Evolutionary conservation across 2,113 vertebrate species (phyloP), one percentile per base, ranked within the genome.

Genomic region (Peromyscus maniculatus): DNA sequence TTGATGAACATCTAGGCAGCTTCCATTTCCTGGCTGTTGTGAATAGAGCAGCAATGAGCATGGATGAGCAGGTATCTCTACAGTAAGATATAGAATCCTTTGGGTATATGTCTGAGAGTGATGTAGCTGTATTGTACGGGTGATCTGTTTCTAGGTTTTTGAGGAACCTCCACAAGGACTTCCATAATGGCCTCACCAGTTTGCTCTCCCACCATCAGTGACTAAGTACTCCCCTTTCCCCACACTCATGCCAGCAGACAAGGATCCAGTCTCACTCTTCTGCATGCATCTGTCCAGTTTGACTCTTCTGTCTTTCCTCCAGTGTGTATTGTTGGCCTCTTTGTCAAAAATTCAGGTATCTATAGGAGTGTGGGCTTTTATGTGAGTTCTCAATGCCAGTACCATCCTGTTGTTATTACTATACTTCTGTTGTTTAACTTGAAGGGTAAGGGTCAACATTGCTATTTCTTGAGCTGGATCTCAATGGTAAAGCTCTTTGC

Each of bases 401-500:
- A 62, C 80, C 80, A 26, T 55, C 36, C 80, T 83, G 57, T 84
- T 84, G 39, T 83, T 39, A 43, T 43, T 64, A 62, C n/a, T 64
- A n/a, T 64, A 43, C n/a, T 84, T 64, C 19, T 84, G 57, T 84
- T 28, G 13, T 84, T 31, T 46, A 78, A 78, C 26, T 28, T 78
- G 75, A 59, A 93, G 43, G 69, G 69, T 89, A 94, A 66, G 26
- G 3, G 62, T 86, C 83, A 87, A 71, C n/a, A 96, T 87, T 96
- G 84, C 82, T 95, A 62, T 96, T 91, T 19, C 2, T 19, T 59
- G n/a, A 62, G 7, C 22, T 52, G 9, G n/a, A 55, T 59, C 57
- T 77, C 55, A 77, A 5, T 74, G 72, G 55, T 62, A 59, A 57
- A 57, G 87, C 26, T 55, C 33, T 31, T 89, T 57, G 24, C 52